Evolutionary conservation across 2,888 invertebrate species (phyloP).

Genomic region (Eristalis tenax): DNA sequence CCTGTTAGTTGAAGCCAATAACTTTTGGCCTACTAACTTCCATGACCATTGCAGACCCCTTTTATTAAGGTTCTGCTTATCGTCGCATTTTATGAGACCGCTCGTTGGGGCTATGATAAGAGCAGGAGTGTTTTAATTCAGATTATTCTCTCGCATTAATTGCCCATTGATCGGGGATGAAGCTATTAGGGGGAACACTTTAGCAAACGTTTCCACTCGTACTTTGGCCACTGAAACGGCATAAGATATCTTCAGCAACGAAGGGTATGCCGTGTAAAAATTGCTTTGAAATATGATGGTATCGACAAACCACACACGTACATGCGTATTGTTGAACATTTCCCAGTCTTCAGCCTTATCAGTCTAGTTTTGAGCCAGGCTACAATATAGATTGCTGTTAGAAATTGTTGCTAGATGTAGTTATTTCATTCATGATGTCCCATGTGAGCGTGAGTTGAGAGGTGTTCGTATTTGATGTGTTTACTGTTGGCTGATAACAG

Average conservation of each 20-base stretch:
- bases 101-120: constrained; percentile 47
- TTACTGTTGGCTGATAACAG: too few relatives aligned
- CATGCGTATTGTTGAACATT: neutral
- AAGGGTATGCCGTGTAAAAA: neutral
- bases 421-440: too few relatives aligned
- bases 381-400: too few relatives aligned
- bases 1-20: constrained; percentile 47
- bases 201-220: constrained; percentile 49
- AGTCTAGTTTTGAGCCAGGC: too few relatives aligned
- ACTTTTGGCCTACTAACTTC: constrained; percentile 69
- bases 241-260: neutral
- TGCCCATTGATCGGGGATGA: constrained; percentile 21
- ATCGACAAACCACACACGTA: neutral
- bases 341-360: too few relatives aligned
- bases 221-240: constrained; percentile 2
- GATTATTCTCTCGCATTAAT: constrained; percentile 48
- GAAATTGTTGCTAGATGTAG: too few relatives aligned
- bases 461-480: too few relatives aligned
- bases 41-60: constrained; percentile 44
- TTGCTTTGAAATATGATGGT: neutral
- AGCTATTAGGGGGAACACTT: constrained; percentile 14
- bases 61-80: constrained; percentile 70
- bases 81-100: constrained; percentile 28
- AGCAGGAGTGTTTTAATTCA: constrained; percentile 33
- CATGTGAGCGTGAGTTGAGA: too few relatives aligned